Percentiles rank a stretch among this genome's conserved stretches.
Conservation (phyloP, 2,113 vertebrate species). For the Siphamia tubifer region DNA sequence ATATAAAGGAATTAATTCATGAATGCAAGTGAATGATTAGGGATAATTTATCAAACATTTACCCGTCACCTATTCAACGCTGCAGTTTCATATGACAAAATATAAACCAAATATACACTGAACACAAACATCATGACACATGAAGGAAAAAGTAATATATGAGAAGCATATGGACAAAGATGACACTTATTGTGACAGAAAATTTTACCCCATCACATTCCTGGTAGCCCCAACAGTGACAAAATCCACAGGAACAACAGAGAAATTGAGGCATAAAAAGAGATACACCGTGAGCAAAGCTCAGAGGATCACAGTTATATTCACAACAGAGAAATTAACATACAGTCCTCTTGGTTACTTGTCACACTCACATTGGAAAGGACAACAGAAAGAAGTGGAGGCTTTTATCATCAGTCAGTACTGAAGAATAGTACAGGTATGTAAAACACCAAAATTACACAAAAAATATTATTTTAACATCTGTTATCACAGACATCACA, state of each 20-base stretch:
- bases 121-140: neutral
- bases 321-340: constrained; percentile 75
- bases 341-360: constrained; percentile 24
- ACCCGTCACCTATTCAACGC: neutral
- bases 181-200: constrained; percentile 58
- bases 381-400: constrained; percentile 17
- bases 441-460: neutral
- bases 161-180: constrained; percentile 17
- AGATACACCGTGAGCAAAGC: constrained; percentile 66
- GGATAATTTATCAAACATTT: neutral
- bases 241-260: constrained; percentile 84
- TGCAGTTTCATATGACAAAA: constrained; percentile 1
- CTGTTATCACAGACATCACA: neutral
- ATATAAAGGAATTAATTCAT: too few species aligned
- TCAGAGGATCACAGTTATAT: constrained; percentile 67
- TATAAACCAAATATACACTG: constrained; percentile 5
- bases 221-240: constrained; percentile 81
- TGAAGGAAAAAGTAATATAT: neutral
- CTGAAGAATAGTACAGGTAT: neutral
- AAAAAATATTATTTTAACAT: neutral
- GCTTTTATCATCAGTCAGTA: neutral
- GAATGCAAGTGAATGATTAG: neutral
- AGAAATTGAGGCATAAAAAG: constrained; percentile 75
- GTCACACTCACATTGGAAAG: neutral
- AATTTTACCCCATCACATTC: constrained; percentile 86